Evolutionary conservation across 2,888 invertebrate genomes (phyloP).

Genomic region (Lasius fuliginosus): DNA sequence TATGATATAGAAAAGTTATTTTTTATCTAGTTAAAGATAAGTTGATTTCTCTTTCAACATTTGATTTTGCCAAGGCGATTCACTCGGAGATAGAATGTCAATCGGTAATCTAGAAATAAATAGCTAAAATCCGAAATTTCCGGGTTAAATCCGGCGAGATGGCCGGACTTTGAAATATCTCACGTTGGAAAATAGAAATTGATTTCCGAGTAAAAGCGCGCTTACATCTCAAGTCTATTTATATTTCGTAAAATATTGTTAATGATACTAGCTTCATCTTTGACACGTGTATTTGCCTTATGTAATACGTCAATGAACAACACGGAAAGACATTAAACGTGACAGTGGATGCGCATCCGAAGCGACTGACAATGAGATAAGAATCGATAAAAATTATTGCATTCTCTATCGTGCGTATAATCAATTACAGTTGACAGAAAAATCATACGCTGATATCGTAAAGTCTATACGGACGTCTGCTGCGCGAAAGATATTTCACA

Average conservation of each 20-base stretch:
- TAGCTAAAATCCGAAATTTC: constrained; percentile 27
- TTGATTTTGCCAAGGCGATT: not conserved
- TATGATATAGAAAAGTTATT: not conserved
- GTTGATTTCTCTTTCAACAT: constrained; percentile 2
- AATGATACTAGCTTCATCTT: not conserved
- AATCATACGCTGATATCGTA: constrained; percentile 24
- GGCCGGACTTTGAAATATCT: constrained; percentile 11
- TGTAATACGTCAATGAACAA: constrained; percentile 22
- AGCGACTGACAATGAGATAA: not conserved
- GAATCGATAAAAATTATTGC: constrained; percentile 35
- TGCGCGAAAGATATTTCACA: constrained; percentile 16
- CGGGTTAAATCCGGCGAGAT: not conserved
- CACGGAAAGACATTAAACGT: not conserved
- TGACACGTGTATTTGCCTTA: not conserved
- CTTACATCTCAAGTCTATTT: not conserved
- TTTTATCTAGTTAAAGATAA: constrained; percentile 1
- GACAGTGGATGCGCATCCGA: not conserved
- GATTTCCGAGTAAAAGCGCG: not conserved
- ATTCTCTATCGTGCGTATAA: not conserved
- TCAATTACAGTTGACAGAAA: constrained; percentile 38
- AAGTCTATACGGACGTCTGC: constrained; percentile 16
- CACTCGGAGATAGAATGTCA: constrained; percentile 5
- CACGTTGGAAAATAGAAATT: constrained; percentile 29
- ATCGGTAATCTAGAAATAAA: constrained; percentile 3
- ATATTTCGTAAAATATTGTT: constrained; percentile 9